Conservation (phyloP, 2,113 vertebrate genomes). For the Misgurnus anguillicaudatus region DNA sequence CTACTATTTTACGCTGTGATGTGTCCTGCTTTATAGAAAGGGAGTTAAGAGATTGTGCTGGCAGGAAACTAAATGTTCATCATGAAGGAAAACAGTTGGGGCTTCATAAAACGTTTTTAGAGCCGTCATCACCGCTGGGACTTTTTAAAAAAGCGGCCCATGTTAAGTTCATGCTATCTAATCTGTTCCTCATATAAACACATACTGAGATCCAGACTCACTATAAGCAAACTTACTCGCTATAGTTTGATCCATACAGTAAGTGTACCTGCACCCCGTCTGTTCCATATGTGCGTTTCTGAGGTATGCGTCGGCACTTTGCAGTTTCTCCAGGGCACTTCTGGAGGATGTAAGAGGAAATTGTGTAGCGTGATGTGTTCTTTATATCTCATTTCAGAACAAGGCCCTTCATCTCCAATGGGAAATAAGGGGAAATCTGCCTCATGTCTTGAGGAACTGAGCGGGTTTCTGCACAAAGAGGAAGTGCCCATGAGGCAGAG, state of each 20-base stretch:
- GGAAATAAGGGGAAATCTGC: slow-evolving; percentile 70
- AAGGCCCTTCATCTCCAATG: slow-evolving; percentile 59
- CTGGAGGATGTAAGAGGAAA: slow-evolving; percentile 66
- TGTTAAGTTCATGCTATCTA: slow-evolving; percentile 23
- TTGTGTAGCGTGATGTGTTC: slow-evolving; percentile 65
- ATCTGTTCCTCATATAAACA: slow-evolving; percentile 25
- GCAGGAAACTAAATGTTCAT: slow-evolving; percentile 31
- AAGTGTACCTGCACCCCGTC: neutral
- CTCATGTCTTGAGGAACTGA: slow-evolving; percentile 65
- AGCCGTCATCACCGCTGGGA: neutral
- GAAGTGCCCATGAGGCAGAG: slow-evolving; percentile 42
- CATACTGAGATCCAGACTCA: neutral
- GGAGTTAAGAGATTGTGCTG: slow-evolving; percentile 46
- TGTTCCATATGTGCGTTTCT: slow-evolving; percentile 27
- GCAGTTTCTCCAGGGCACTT: slow-evolving; percentile 42
- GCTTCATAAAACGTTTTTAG: neutral
- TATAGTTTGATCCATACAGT: neutral
- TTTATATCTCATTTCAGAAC: slow-evolving; percentile 70
- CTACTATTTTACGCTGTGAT: slow-evolving; percentile 11
- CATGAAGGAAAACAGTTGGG: slow-evolving; percentile 17
- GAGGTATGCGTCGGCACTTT: neutral
- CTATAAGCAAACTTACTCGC: neutral
- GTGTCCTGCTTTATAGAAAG: slow-evolving; percentile 52
- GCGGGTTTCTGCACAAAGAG: slow-evolving; percentile 38
- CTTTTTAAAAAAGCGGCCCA: slow-evolving; percentile 19